Conservation (phyloP, 1,140 invertebrate species). For the Cepaea nemoralis region DNA sequence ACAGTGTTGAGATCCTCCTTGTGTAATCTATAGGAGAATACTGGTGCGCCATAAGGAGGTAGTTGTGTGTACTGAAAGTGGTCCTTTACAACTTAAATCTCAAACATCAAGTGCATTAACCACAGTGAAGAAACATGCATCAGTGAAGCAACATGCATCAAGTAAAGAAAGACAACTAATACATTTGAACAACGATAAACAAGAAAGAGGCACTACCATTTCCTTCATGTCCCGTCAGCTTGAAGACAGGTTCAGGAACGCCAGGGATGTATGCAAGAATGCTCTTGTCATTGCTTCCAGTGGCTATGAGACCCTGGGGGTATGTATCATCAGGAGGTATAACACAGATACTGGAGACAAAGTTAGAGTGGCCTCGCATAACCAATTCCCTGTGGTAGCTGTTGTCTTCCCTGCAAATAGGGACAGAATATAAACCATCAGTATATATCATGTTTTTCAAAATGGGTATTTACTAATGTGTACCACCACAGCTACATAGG, state of each 20-base stretch:
- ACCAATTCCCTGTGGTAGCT: constrained; percentile 76
- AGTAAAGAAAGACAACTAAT: too few species aligned
- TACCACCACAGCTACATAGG: too few species aligned
- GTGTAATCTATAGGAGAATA: too few species aligned
- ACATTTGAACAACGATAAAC: not conserved
- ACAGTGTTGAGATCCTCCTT: too few species aligned
- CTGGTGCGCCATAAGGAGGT: too few species aligned
- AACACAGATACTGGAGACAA: constrained; percentile 85
- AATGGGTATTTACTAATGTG: too few species aligned
- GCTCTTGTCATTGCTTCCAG: constrained; percentile 88
- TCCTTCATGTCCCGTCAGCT: constrained; percentile 84
- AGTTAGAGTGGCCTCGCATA: constrained; percentile 87
- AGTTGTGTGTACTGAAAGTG: too few species aligned
- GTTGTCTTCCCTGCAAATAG: constrained; percentile 71
- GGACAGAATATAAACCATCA: not conserved
- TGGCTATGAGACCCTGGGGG: constrained; percentile 85
- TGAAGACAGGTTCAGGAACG: constrained; percentile 75
- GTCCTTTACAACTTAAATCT: too few species aligned
- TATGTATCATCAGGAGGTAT: constrained; percentile 79
- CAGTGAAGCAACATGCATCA: too few species aligned
- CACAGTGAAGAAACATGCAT: too few species aligned
- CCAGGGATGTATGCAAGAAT: constrained; percentile 82
- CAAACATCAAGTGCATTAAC: too few species aligned
- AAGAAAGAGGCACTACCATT: constrained; percentile 74
- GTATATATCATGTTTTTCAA: not conserved